Percentiles rank a stretch among this genome's conserved stretches.
Evolutionary conservation across 2,797 vertebrate species (phyloP).

Genomic region (Silurus aristotelis): DNA sequence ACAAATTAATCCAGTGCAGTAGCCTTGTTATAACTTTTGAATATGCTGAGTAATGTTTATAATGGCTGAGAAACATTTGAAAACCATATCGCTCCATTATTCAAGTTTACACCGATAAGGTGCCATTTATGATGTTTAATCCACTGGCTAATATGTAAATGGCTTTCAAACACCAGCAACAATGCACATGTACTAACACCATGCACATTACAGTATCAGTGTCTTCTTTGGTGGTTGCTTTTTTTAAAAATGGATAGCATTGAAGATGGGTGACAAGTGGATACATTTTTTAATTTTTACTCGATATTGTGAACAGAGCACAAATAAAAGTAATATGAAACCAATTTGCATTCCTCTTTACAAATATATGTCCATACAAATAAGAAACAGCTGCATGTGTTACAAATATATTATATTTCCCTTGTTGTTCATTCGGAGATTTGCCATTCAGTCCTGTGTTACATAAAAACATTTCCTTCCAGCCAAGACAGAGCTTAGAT

Average conservation of each 20-base stretch:
- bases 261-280: background rate
- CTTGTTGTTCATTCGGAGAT: background rate
- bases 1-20: background rate
- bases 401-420: conserved; percentile 5
- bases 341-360: background rate
- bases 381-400: background rate
- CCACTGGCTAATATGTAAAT: background rate
- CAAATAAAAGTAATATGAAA: background rate
- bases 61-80: background rate
- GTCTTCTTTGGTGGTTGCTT: background rate
- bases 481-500: conserved; percentile 3
- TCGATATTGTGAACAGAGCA: background rate
- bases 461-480: background rate
- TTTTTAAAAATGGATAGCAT: background rate
- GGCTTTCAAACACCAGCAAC: background rate
- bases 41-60: background rate
- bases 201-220: background rate
- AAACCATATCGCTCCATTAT: background rate
- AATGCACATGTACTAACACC: background rate
- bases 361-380: background rate
- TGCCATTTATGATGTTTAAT: background rate
- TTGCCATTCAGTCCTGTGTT: background rate
- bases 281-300: background rate
- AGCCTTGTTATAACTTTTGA: background rate
- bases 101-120: background rate